Conservation (phyloP, 1,140 invertebrate genomes). For the Achatina immaculata region DNA sequence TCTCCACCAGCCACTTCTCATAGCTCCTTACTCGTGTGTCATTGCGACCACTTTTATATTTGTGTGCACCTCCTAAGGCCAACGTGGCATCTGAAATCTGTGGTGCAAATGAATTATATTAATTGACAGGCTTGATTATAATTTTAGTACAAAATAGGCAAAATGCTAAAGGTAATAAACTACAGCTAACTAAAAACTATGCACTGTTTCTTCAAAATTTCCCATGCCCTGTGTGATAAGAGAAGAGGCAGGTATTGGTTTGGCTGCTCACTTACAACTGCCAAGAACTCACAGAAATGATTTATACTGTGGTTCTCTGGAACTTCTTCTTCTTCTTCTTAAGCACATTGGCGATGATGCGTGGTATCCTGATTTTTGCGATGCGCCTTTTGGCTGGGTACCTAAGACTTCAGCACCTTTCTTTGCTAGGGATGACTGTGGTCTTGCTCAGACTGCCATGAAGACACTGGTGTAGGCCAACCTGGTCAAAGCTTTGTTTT, state of each 20-base stretch:
- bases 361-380: too few species aligned
- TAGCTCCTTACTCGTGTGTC: neutral
- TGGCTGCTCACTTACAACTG: neutral
- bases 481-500: too few species aligned
- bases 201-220: neutral
- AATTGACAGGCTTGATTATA: too few species aligned
- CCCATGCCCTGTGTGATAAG: neutral
- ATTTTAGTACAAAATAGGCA: neutral
- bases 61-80: neutral
- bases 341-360: too few species aligned
- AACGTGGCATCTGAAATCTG: constrained; percentile 8
- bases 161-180: neutral
- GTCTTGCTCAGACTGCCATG: too few species aligned
- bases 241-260: neutral
- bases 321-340: too few species aligned
- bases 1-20: constrained; percentile 4
- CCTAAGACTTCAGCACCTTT: too few species aligned
- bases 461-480: too few species aligned
- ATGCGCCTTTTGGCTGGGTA: too few species aligned
- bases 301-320: too few species aligned
- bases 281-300: too few species aligned
- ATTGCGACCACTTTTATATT: neutral
- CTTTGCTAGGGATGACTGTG: too few species aligned
- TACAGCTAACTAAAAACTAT: neutral
- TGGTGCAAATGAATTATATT: neutral